phyloP scores from a whole-genome alignment of 2,113 vertebrate species.

The Abramis brama region DNA sequence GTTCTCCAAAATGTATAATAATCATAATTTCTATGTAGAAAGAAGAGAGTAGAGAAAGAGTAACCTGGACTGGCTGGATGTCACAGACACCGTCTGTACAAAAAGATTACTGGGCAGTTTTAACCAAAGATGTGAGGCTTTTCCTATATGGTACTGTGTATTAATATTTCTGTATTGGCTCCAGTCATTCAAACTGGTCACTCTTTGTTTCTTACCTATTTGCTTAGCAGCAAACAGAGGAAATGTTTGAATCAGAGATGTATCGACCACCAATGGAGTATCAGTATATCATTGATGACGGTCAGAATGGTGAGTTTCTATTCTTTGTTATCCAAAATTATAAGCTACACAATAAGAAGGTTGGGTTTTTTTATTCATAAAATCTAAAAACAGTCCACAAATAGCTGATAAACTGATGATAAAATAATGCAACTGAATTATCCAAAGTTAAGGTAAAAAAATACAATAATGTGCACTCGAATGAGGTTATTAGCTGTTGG shows the following conservation, averaged over 20 bases:
- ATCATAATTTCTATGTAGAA: constrained; percentile 54
- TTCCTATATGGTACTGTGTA: constrained; percentile 39
- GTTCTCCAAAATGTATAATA: constrained; percentile 37
- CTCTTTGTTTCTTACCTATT: constrained; percentile 60
- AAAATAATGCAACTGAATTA: neutral
- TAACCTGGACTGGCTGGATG: constrained; percentile 61
- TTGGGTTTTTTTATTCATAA: neutral
- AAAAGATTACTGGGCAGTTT: constrained; percentile 62
- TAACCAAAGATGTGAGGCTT: constrained; percentile 61
- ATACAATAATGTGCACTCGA: neutral
- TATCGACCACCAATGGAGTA: constrained; percentile 89
- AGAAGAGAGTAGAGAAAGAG: constrained; percentile 51
- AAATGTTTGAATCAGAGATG: constrained; percentile 90
- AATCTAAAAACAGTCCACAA: neutral
- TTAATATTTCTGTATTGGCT: constrained; percentile 45
- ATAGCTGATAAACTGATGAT: neutral
- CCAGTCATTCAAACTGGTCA: constrained; percentile 10
- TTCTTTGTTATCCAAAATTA: neutral
- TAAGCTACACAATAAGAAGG: neutral
- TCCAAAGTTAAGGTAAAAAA: neutral
- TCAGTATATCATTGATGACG: constrained; percentile 89
- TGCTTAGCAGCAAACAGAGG: constrained; percentile 85
- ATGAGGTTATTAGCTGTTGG: neutral
- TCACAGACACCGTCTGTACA: constrained; percentile 58
- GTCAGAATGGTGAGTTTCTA: constrained; percentile 85